Conservation (phyloP, 92 coral and sea anemone genomes). For the Zoanthus solanderi region DNA sequence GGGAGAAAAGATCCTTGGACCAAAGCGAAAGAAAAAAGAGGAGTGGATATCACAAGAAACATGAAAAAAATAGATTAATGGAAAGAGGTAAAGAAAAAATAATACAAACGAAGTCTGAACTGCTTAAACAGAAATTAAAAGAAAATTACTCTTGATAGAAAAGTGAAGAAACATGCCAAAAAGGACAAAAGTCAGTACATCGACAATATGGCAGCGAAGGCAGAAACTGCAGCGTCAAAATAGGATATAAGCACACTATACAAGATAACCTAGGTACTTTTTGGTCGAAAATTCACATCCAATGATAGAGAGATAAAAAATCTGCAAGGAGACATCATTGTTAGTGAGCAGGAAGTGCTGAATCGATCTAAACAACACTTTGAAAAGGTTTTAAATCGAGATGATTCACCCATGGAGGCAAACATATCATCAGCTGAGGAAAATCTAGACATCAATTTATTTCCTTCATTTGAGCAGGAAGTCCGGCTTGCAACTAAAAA, state of each 20-base stretch:
- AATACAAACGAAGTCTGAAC: slow-evolving; percentile 2
- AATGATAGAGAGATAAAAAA: background rate
- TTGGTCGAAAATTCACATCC: background rate
- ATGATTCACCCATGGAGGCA: background rate
- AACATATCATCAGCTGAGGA: background rate
- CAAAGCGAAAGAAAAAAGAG: slow-evolving; percentile 71
- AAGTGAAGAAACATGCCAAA: background rate
- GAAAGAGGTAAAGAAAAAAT: background rate
- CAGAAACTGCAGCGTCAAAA: background rate
- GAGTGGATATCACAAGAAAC: slow-evolving; percentile 90
- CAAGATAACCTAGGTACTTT: background rate
- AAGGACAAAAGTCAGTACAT: background rate
- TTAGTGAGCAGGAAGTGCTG: background rate
- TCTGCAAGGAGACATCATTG: background rate
- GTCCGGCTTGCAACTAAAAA: background rate
- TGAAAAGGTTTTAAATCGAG: background rate
- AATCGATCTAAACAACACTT: background rate
- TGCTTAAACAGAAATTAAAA: background rate
- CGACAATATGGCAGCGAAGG: background rate
- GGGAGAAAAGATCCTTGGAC: slow-evolving; percentile 61
- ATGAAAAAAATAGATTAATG: slow-evolving; percentile 88
- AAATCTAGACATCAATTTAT: background rate
- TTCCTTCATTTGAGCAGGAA: background rate
- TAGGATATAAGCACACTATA: background rate
- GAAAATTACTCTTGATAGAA: background rate